Conservation (phyloP, 1,140 invertebrate genomes). For the Cyphomyrmex costatus region DNA sequence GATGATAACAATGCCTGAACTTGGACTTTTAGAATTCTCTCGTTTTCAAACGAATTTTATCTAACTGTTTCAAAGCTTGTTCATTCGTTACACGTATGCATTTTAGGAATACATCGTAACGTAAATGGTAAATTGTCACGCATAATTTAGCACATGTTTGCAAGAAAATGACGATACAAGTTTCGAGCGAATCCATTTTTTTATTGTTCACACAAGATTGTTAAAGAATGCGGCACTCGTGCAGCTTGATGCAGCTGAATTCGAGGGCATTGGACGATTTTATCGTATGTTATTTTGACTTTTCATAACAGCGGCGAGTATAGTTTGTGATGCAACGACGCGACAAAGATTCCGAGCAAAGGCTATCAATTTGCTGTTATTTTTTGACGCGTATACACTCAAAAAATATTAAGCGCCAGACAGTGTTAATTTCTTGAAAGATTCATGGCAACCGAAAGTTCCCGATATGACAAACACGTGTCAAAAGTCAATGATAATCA, state of each 20-base stretch:
- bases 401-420: conserved; percentile 45
- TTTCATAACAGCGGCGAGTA: background rate
- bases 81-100: background rate
- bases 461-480: conserved; percentile 17
- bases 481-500: conserved; percentile 50
- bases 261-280: background rate
- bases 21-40: background rate
- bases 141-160: conserved; percentile 10
- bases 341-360: conserved; percentile 12
- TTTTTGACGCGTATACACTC: background rate
- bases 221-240: background rate
- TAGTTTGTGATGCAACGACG: background rate
- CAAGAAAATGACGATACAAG: background rate
- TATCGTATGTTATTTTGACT: background rate
- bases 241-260: background rate
- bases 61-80: background rate
- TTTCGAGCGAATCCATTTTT: background rate
- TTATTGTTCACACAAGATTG: background rate
- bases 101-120: background rate
- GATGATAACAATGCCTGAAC: background rate
- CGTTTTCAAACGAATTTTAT: background rate
- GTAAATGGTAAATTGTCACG: background rate
- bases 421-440: background rate
- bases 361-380: conserved; percentile 10
- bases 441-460: background rate